These are phyloP conservation scores for Phoebastria nigripes DNA, from an alignment of 2,797 vertebrate genomes.

Conservation along the genomic window DNA sequence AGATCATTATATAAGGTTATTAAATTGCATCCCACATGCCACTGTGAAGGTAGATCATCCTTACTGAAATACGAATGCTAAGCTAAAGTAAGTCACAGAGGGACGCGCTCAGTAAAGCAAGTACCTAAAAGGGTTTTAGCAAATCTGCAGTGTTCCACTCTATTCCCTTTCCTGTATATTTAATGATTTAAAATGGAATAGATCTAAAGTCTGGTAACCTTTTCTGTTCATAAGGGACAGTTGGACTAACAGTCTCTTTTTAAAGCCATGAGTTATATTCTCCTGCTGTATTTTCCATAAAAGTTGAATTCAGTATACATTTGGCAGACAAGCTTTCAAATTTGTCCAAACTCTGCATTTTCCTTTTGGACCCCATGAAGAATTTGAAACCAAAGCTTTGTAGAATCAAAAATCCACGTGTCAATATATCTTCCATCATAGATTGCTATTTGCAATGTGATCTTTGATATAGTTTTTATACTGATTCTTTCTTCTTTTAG, in stretches of 20 bases:
- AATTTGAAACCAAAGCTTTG: not conserved
- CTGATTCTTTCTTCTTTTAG: not conserved
- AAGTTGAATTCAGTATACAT: not conserved
- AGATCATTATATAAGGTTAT: constrained; percentile 48
- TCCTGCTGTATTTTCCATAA: not conserved
- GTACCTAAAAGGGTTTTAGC: not conserved
- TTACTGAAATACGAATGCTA: constrained; percentile 4
- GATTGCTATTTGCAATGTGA: not conserved
- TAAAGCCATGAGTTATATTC: not conserved
- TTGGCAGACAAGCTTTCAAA: not conserved
- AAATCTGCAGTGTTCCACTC: not conserved
- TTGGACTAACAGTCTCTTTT: not conserved
- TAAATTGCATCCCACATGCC: constrained; percentile 24
- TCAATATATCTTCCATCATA: not conserved
- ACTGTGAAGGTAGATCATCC: not conserved
- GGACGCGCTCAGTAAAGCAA: not conserved
- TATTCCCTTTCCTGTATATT: not conserved
- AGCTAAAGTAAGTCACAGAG: not conserved
- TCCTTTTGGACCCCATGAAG: not conserved
- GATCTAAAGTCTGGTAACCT: not conserved
- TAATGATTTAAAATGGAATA: not conserved
- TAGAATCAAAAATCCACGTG: not conserved
- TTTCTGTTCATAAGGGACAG: not conserved
- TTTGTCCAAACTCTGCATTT: not conserved
- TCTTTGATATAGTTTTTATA: not conserved